phyloP scores from a whole-genome alignment of 2,888 invertebrate species.

The Cyclophora punctaria region DNA sequence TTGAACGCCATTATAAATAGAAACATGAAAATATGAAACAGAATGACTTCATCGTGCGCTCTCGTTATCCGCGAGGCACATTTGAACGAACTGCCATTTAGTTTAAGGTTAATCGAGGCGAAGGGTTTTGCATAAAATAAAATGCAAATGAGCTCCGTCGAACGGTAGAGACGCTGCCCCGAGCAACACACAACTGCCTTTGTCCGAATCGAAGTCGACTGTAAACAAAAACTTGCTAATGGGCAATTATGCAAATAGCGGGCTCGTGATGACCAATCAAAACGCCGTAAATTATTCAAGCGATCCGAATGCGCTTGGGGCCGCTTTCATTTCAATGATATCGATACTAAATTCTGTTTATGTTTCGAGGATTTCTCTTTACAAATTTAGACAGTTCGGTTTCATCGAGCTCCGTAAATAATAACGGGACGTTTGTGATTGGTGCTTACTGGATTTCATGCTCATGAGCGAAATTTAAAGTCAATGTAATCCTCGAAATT shows the following conservation, averaged over 20 bases:
- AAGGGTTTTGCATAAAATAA: slow-evolving; percentile 36
- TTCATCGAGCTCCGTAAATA: neutral
- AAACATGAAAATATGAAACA: neutral
- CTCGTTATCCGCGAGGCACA: slow-evolving; percentile 15
- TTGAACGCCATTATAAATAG: slow-evolving; percentile 7
- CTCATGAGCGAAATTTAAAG: no score
- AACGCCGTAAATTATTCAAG: slow-evolving; percentile 64
- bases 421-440: no score
- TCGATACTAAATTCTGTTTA: slow-evolving; percentile 16
- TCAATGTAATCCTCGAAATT: no score
- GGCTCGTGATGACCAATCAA: slow-evolving; percentile 60
- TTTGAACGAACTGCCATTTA: slow-evolving; percentile 15
- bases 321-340: slow-evolving; percentile 25
- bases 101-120: slow-evolving; percentile 30
- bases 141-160: slow-evolving; percentile 34
- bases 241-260: slow-evolving; percentile 63
- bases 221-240: slow-evolving; percentile 67
- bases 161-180: slow-evolving; percentile 30
- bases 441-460: no score
- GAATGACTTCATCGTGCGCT: slow-evolving; percentile 19
- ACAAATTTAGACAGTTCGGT: neutral
- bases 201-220: slow-evolving; percentile 38
- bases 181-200: slow-evolving; percentile 32
- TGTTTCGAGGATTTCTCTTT: neutral
- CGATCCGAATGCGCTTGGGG: slow-evolving; percentile 38